Evolutionary conservation across 2,113 vertebrate species (phyloP), one percentile per base, ranked within the genome.

Genomic region (Dipodomys spectabilis): DNA sequence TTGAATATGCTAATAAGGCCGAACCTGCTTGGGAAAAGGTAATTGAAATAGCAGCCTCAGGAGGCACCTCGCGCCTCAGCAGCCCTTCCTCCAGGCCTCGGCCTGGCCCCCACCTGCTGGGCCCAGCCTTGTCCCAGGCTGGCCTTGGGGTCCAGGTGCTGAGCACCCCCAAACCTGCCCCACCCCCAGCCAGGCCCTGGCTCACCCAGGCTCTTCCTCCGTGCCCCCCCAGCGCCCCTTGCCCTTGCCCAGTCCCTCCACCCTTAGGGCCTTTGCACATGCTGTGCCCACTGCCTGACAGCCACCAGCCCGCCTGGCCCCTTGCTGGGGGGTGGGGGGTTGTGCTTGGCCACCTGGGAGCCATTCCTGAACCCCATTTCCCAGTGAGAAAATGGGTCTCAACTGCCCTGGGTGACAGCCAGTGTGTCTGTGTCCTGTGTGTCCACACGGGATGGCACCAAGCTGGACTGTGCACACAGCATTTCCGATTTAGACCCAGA

Each of bases 1-100:
- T 97, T 97, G 98, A 98, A 98, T 98, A 98, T 98, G 96, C 95
- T 98, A 98, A 98, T 97, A 94, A 97, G 95, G 88, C 95, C 16
- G 77, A 98, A 98, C 98, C 97, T 98, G 95, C 75, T 93, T 96
- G 92, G 93, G 96, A 97, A 32, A 45, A 97, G 96, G 96, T 97
- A 97, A 97, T 96, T 96, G 96, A 92, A 97, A 98, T 96, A 97
- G 95, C 97, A 90, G 83, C 45, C 79, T 79, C 89, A 64, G 44
- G 81, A 84, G 93, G 60, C 7, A 18, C 53, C 69, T 69, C 25
- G 32, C 3, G 78, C 91, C 81, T 49, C 4, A 60, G 45, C 8
- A 0, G 0, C 2, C 7, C 5, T n/a, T 74, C 16, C 12, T 32
- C 15, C 7, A 2, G 45, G 13, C 71, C 35, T 73, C 35, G 5